Conservation (phyloP, 35 echinoderm and acorn worm genomes). For the Holothuria glaberrima region DNA sequence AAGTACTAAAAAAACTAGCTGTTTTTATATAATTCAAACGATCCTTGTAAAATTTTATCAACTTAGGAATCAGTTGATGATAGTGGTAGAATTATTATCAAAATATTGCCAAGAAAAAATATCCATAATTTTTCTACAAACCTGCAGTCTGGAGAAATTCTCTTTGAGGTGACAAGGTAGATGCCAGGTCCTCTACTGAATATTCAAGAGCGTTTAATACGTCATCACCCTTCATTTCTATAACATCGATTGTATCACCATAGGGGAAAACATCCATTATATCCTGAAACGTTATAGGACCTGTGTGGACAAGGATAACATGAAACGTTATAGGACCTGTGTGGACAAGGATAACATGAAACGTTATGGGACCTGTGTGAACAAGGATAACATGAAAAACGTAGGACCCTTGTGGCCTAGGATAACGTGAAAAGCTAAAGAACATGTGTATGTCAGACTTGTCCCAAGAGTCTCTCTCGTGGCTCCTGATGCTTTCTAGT, state of each 20-base stretch:
- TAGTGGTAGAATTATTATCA: no score
- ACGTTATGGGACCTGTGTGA: conserved; percentile 34
- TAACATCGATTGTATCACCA: conserved; percentile 75
- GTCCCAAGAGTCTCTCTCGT: no score
- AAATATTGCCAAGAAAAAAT: no score
- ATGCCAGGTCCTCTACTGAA: conserved; percentile 46
- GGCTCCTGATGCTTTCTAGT: no score
- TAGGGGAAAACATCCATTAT: conserved; percentile 70
- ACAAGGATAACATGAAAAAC: no score
- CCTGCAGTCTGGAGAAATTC: conserved; percentile 83
- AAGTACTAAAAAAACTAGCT: no score
- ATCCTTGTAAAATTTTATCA: no score
- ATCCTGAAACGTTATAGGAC: conserved; percentile 69
- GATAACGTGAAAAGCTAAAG: no score
- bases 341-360: no score
- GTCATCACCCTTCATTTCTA: conserved; percentile 70
- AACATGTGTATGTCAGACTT: no score
- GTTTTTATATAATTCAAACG: no score
- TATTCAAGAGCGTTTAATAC: conserved; percentile 66
- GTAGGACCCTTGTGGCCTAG: conserved; percentile 29
- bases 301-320: conserved; percentile 14
- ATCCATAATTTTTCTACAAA: conserved; percentile 1
- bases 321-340: conserved; percentile 45
- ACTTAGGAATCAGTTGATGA: no score
- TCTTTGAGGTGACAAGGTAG: background rate